phyloP scores from a whole-genome alignment of 2,113 vertebrate species.

The Sterna hirundo region DNA sequence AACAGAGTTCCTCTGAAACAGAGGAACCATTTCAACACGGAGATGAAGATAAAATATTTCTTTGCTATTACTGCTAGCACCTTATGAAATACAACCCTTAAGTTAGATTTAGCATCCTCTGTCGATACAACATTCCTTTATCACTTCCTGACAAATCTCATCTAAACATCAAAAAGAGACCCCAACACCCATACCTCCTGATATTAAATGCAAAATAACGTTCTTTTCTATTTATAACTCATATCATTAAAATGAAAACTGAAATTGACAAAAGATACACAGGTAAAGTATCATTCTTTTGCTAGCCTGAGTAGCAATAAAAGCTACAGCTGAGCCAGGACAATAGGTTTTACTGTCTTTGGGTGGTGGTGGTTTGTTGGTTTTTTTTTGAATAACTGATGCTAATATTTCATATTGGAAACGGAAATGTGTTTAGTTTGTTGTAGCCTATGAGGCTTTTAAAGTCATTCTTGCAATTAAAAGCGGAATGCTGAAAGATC shows the following conservation, averaged over 20 bases:
- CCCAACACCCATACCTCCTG: background rate
- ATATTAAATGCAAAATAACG: slow-evolving; percentile 7
- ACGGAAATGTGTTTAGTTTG: background rate
- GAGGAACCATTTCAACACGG: background rate
- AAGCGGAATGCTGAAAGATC: background rate
- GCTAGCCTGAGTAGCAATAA: background rate
- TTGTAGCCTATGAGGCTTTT: background rate
- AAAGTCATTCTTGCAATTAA: background rate
- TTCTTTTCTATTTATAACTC: slow-evolving; percentile 29
- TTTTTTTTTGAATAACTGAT: background rate
- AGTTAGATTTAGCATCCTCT: slow-evolving; percentile 74
- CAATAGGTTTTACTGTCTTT: background rate
- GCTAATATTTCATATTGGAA: background rate
- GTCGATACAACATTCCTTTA: slow-evolving; percentile 66
- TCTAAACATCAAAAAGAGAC: background rate
- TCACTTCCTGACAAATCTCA: slow-evolving; percentile 72
- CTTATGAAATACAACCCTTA: slow-evolving; percentile 77
- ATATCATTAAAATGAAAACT: background rate
- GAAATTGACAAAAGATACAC: background rate
- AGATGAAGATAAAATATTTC: slow-evolving; percentile 74
- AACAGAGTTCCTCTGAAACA: background rate
- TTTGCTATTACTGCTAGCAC: slow-evolving; percentile 54
- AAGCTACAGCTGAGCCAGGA: background rate
- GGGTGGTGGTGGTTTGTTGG: background rate
- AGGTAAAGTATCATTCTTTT: background rate